Conservation (phyloP, 2,797 vertebrate species). For the Heterohyrax brucei region DNA sequence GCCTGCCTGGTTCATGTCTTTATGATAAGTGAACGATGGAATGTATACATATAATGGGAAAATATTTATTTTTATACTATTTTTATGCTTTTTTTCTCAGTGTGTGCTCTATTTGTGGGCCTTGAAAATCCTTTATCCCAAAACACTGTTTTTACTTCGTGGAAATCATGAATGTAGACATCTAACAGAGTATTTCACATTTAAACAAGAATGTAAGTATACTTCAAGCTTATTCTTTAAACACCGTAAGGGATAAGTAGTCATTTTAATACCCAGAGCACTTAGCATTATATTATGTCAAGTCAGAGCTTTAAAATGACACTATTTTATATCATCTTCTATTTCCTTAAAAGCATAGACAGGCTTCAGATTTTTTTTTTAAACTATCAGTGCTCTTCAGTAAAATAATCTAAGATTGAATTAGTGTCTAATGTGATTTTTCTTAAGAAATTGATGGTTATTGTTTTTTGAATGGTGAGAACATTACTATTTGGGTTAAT, state of each 20-base stretch:
- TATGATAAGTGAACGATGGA: not conserved
- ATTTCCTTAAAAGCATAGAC: not conserved
- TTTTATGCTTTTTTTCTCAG: constrained; percentile 88
- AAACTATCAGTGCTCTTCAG: constrained; percentile 7
- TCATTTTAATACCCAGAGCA: not conserved
- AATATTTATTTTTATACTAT: constrained; percentile 59
- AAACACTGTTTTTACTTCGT: constrained; percentile 99
- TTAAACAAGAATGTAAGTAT: constrained; percentile 99
- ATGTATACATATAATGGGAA: not conserved
- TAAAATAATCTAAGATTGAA: constrained; percentile 10
- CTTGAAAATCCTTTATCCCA: constrained; percentile 98
- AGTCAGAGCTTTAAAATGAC: not conserved
- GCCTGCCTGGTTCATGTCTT: not conserved
- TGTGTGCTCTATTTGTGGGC: constrained; percentile 97
- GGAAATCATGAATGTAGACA: constrained; percentile 99
- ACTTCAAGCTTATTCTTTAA: constrained; percentile 33
- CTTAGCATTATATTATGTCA: not conserved
- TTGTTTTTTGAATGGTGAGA: not conserved
- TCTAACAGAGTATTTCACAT: constrained; percentile 99
- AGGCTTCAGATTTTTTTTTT: constrained; percentile 20
- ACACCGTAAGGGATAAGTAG: not conserved
- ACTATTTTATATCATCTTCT: not conserved
- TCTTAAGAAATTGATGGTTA: not conserved
- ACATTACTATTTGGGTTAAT: not conserved
- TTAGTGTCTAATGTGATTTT: constrained; percentile 29